Conservation (phyloP, 2,888 invertebrate species). For the Epicampocera succincta region DNA sequence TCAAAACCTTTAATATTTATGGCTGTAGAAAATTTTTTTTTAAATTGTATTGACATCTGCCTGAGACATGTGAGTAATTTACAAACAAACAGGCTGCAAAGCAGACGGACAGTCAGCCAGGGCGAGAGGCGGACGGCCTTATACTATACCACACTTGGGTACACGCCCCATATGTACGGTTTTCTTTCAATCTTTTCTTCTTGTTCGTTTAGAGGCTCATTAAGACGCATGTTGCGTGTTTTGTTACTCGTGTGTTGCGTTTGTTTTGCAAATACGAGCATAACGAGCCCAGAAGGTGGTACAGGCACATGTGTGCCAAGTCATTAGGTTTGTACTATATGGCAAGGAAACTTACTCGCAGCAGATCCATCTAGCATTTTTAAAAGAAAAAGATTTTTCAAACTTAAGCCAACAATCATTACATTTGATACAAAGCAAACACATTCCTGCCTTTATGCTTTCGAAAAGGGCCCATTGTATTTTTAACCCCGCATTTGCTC, state of each 20-base stretch:
- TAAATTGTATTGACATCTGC: conserved; percentile 67
- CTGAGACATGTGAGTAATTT: conserved; percentile 67
- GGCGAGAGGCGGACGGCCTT: not conserved
- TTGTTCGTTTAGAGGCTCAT: conserved; percentile 56
- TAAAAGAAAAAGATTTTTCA: not conserved
- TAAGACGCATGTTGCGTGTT: conserved; percentile 67
- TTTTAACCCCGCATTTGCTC: conserved; percentile 18
- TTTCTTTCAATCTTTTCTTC: not conserved
- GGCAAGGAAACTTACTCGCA: conserved; percentile 4
- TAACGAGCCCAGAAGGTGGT: conserved; percentile 62
- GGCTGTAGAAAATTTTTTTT: conserved; percentile 51
- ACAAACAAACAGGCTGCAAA: conserved; percentile 61
- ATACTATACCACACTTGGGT: conserved; percentile 13
- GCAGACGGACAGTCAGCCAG: conserved; percentile 1
- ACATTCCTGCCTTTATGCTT: not conserved
- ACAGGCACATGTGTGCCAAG: conserved; percentile 28
- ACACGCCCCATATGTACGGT: conserved; percentile 55
- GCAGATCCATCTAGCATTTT: not conserved
- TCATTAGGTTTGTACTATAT: not conserved
- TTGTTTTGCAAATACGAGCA: conserved; percentile 44
- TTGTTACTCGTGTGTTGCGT: conserved; percentile 27
- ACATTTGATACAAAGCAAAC: conserved; percentile 4
- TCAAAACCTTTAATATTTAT: conserved; percentile 51
- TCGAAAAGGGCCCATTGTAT: conserved; percentile 26
- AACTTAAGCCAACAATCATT: conserved; percentile 22